Evolutionary conservation across 2,113 vertebrate genomes (phyloP).

Genomic region (Pandion haliaetus): DNA sequence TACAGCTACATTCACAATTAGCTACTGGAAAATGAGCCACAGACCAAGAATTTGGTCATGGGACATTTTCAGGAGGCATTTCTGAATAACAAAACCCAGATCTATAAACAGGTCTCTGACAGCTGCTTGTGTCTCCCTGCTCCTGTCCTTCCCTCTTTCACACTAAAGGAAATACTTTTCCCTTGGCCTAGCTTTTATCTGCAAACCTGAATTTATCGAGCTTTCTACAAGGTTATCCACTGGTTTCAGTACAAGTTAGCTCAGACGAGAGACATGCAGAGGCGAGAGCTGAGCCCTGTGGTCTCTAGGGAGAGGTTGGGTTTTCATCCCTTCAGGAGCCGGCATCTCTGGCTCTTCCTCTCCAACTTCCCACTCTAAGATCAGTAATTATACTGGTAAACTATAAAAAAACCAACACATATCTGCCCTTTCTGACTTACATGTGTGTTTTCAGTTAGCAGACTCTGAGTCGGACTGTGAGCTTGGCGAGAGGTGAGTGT

Average conservation of each 20-base stretch:
- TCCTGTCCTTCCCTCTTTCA: not conserved
- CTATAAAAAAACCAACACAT: not conserved
- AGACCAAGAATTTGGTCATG: not conserved
- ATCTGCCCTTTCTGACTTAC: not conserved
- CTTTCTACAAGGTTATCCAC: not conserved
- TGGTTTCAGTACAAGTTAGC: not conserved
- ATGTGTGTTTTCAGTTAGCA: constrained; percentile 48
- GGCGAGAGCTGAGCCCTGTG: not conserved
- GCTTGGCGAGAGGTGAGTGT: constrained; percentile 29
- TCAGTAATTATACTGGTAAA: not conserved
- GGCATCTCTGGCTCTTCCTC: not conserved
- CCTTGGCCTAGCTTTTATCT: not conserved
- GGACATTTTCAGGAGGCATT: not conserved
- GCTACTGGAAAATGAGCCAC: not conserved
- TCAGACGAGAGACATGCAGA: not conserved
- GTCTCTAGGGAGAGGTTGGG: not conserved
- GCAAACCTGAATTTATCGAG: not conserved
- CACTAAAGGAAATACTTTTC: constrained; percentile 3
- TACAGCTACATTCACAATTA: not conserved
- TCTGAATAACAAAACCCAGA: not conserved
- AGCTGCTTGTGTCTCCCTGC: not conserved
- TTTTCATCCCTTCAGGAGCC: not conserved
- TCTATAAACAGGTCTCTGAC: not conserved
- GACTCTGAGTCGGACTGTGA: not conserved
- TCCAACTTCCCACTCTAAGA: not conserved